A percentile compares a stretch with the other conserved stretches of the same genome.
phyloP scores from a whole-genome alignment of 2,797 vertebrate species.

The Harpagifer antarcticus region DNA sequence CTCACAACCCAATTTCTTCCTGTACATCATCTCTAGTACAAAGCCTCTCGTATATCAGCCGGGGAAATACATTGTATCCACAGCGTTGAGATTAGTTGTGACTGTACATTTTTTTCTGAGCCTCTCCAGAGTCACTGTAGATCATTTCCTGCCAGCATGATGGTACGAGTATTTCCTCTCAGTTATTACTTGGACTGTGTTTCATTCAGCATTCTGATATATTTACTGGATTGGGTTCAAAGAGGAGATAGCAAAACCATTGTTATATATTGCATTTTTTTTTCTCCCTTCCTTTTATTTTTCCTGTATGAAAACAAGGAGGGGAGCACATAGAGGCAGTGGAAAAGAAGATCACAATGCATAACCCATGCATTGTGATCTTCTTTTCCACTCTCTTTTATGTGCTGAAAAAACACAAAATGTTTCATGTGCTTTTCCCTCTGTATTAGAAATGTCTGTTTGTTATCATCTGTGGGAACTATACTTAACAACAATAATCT shows the following conservation, averaged over 20 bases:
- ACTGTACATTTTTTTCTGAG: slow-evolving; percentile 9
- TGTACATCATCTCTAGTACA: background rate
- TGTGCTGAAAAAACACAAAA: background rate
- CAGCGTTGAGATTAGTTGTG: background rate
- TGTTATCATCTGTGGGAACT: background rate
- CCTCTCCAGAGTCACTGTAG: background rate
- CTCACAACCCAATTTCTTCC: background rate
- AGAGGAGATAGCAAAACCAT: background rate
- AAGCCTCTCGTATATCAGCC: slow-evolving; percentile 3
- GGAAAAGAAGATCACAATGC: background rate
- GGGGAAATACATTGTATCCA: background rate
- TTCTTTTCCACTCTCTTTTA: too few relatives aligned
- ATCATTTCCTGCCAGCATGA: background rate
- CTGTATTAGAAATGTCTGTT: background rate
- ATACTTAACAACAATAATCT: background rate
- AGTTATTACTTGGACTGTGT: background rate
- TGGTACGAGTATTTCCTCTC: slow-evolving; percentile 5
- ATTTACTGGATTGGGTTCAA: background rate
- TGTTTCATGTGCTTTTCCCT: background rate
- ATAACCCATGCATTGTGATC: too few relatives aligned
- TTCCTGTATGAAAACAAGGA: background rate
- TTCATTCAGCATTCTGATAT: slow-evolving; percentile 2
- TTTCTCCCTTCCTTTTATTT: background rate
- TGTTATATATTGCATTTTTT: background rate
- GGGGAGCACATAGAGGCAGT: background rate